phyloP scores from a whole-genome alignment of 1,140 invertebrate genomes.

The Brachionus rubens region DNA sequence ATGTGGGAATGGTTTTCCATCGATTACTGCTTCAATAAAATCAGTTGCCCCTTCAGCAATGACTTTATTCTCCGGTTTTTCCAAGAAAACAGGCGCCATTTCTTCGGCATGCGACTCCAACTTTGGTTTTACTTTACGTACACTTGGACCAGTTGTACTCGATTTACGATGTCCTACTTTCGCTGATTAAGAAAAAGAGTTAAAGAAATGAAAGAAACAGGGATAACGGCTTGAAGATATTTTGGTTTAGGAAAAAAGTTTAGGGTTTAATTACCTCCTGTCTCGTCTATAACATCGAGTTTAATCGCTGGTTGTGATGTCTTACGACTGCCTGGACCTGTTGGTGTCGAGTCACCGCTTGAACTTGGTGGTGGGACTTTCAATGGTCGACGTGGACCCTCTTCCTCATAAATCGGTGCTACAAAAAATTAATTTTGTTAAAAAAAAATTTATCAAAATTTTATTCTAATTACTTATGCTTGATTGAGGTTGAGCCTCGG shows the following conservation, averaged over 20 bases:
- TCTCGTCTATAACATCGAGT: slow-evolving; percentile 44
- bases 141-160: slow-evolving; percentile 8
- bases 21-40: slow-evolving; percentile 16
- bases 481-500: neutral
- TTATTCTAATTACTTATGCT: slow-evolving; percentile 10
- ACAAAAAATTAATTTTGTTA: neutral
- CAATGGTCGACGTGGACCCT: slow-evolving; percentile 22
- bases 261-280: slow-evolving; percentile 11
- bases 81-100: slow-evolving; percentile 14
- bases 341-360: neutral
- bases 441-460: neutral
- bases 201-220: neutral
- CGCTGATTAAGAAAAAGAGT: neutral
- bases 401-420: slow-evolving; percentile 44
- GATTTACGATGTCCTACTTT: slow-evolving; percentile 13
- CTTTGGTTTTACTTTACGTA: slow-evolving; percentile 40
- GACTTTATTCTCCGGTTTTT: slow-evolving; percentile 42
- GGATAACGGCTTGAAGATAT: slow-evolving; percentile 1
- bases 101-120: slow-evolving; percentile 5
- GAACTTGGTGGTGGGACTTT: neutral
- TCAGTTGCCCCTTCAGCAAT: slow-evolving; percentile 3
- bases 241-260: neutral
- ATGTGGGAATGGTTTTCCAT: slow-evolving; percentile 45
- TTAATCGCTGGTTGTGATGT: slow-evolving; percentile 44
- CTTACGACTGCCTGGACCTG: slow-evolving; percentile 17